Evolutionary conservation across 2,113 vertebrate genomes (phyloP).

Genomic region (Boleophthalmus pectinirostris): DNA sequence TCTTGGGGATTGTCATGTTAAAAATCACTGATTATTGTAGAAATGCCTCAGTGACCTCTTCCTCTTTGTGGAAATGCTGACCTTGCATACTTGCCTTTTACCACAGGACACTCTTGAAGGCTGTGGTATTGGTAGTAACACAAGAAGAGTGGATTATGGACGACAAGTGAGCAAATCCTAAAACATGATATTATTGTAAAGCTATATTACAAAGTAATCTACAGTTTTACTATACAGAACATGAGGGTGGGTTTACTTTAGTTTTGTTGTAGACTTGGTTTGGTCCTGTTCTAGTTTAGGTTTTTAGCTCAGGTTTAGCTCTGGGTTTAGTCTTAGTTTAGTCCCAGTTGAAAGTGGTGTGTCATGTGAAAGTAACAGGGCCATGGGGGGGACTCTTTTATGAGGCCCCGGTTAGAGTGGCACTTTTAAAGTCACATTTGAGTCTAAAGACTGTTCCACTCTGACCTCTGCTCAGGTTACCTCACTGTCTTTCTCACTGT

Average conservation of each 20-base stretch:
- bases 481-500: neutral
- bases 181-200: too few relatives aligned
- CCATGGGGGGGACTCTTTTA: too few relatives aligned
- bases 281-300: neutral
- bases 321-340: neutral
- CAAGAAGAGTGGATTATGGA: neutral
- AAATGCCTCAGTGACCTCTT: neutral
- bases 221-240: neutral
- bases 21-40: too few relatives aligned
- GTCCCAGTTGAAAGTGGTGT: neutral
- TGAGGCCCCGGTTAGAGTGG: neutral
- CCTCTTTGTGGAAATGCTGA: neutral
- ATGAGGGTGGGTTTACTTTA: too few relatives aligned
- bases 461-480: neutral
- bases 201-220: too few relatives aligned
- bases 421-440: neutral
- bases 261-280: neutral
- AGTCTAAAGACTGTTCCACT: neutral
- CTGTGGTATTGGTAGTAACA: neutral
- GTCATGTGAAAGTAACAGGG: too few relatives aligned
- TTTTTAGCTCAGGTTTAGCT: neutral
- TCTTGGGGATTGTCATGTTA: neutral
- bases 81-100: neutral
- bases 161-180: neutral
- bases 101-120: neutral